A percentile compares a stretch with the other conserved stretches of the same genome.
phyloP scores from a whole-genome alignment of 2,797 vertebrate species.

The Vultur gryphus region DNA sequence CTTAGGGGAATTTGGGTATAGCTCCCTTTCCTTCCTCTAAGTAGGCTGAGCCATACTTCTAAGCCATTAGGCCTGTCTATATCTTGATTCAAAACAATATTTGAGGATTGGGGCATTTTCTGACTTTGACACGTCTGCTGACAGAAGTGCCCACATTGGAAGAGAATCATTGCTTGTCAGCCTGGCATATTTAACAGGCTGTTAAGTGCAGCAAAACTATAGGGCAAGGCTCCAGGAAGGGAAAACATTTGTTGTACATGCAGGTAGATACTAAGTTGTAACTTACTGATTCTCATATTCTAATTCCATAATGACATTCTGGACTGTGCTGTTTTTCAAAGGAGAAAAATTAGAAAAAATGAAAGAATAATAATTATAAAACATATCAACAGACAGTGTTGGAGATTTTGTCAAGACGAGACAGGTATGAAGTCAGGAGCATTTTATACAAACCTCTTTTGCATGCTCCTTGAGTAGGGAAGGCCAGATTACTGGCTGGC shows the following conservation, averaged over 20 bases:
- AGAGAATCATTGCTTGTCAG: not conserved
- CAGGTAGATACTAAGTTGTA: not conserved
- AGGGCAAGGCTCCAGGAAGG: not conserved
- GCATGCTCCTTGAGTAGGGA: not conserved
- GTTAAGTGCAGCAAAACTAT: not conserved
- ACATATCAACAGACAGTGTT: not conserved
- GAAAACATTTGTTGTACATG: not conserved
- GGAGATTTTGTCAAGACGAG: not conserved
- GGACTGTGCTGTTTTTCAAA: not conserved
- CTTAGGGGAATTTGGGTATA: not conserved
- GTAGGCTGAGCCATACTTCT: not conserved
- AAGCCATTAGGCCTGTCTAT: not conserved
- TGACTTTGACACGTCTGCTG: not conserved
- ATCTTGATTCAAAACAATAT: not conserved
- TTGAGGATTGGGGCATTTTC: not conserved
- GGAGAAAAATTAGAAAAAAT: not conserved
- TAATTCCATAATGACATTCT: not conserved
- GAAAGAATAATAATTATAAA: not conserved
- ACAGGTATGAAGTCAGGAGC: not conserved
- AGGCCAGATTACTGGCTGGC: not conserved
- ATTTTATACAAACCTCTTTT: not conserved
- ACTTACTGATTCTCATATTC: not conserved
- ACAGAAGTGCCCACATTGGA: not conserved
- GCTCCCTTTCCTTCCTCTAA: not conserved
- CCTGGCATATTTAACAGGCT: not conserved